Percentiles rank a stretch among this genome's conserved stretches.
Conservation (phyloP, 2,888 invertebrate species). For the Pammene aurita region DNA sequence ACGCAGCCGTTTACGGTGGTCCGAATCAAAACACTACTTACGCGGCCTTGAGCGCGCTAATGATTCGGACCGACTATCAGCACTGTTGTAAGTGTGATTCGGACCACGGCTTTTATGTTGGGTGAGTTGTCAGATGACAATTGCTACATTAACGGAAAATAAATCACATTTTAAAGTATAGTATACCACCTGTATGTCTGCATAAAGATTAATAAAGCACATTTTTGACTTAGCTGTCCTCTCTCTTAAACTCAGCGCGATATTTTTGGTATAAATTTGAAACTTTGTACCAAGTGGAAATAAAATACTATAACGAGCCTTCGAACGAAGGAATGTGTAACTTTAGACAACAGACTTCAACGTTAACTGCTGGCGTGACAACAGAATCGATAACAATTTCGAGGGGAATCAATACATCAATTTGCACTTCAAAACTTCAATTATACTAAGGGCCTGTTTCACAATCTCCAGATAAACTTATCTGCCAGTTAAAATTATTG, state of each 20-base stretch:
- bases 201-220: neutral
- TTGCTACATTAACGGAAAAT: no score
- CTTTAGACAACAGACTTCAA: neutral
- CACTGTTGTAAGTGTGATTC: no score
- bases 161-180: no score
- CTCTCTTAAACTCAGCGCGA: constrained; percentile 15
- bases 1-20: no score
- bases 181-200: neutral
- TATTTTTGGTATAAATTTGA: constrained; percentile 30
- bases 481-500: no score
- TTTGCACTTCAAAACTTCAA: neutral
- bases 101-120: no score
- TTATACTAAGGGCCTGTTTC: no score
- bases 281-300: constrained; percentile 23
- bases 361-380: neutral
- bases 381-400: constrained; percentile 1
- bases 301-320: constrained; percentile 14
- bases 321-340: constrained; percentile 15
- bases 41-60: no score
- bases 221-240: constrained; percentile 27
- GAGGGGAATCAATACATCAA: constrained; percentile 2
- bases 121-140: no score
- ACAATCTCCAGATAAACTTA: no score
- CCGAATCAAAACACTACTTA: no score
- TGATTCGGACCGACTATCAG: no score